Evolutionary conservation across 2,888 invertebrate species (phyloP), one percentile per base, ranked within the genome.

Genomic region (Harpagoxenus sublaevis): DNA sequence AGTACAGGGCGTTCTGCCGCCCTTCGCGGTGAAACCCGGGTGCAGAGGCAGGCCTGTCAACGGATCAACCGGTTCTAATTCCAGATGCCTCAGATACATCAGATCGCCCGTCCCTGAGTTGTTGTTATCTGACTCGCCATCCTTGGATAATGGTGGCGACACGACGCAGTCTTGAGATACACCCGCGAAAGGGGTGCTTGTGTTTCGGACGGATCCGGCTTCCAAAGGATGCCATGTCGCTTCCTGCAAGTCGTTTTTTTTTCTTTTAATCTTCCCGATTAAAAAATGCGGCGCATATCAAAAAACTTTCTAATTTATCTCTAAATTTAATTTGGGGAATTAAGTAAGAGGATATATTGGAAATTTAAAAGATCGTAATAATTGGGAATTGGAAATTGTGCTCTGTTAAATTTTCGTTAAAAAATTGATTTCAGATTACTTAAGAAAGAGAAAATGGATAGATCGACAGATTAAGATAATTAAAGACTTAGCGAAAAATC

Each of bases 1-100:
- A 23, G 98, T 98, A 93, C 98, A 98, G 0, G 98, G 98, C 1
- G 98, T 98, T 83, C 98, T 96, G 12, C 98, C 98, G 87, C 96
- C 96, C 86, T 96, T 95, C 94, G 96, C 86, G 93, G 96, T 92
- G 94, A 96, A 86, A 95, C 96, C 57, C 96, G 97, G 94, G 87
- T 94, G 93, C 39, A 94, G 65, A 4, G 94, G 94, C 78, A 94
- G 82, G 4, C 95, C 94, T 85, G 97, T 97, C 8, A 96, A 95
- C 2, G 96, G 96, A 90, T 97, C 97, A 10, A 96, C 96, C 0
- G 98, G 98, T 95, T 98, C 98, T 89, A 98, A 95, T 95, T 98
- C 98, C 92, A 98, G 95, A 94, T 98, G 98, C 84, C 97, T 94
- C 65, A 96, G 93, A 91, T 96, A 96, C 86, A 95, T 95, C 83